These are phyloP conservation scores for Cynopterus sphinx DNA, from an alignment of 2,797 vertebrate genomes.

Conservation along the genomic window DNA sequence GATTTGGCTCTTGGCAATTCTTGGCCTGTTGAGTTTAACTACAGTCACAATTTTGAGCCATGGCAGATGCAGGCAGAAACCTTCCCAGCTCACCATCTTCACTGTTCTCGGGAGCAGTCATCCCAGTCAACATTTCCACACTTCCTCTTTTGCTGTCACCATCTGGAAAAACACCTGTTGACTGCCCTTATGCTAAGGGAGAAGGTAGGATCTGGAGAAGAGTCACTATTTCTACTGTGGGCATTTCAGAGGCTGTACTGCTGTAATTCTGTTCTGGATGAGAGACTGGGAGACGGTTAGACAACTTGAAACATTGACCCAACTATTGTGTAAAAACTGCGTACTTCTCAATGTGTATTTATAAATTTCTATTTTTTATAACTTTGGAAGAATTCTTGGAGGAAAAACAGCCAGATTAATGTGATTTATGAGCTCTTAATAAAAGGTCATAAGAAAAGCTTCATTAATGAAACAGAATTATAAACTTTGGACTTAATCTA, in stretches of 20 bases:
- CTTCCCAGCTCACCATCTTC: background rate
- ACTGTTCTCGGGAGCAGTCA: rapidly evolving
- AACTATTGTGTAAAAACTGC: background rate
- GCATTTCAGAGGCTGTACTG: background rate
- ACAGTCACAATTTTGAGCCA: background rate
- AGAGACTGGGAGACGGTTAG: background rate
- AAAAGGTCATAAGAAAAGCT: constrained; percentile 60
- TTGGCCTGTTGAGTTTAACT: background rate
- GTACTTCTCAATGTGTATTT: constrained; percentile 21
- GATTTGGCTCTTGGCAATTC: rapidly evolving
- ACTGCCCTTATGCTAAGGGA: background rate
- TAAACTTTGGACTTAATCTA: background rate
- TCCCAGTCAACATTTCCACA: background rate
- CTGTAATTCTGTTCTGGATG: background rate
- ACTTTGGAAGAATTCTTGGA: background rate
- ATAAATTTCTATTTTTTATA: constrained; percentile 75
- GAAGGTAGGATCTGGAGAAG: background rate
- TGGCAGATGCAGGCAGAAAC: background rate
- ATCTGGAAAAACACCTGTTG: rapidly evolving
- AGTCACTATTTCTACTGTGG: background rate
- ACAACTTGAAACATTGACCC: background rate
- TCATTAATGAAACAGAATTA: background rate
- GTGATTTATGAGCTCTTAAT: constrained; percentile 34
- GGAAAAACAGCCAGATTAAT: background rate
- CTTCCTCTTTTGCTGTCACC: background rate